Base-by-base conservation (phyloP, 2,113 vertebrate genomes). In the Petaurus breviceps region DNA sequence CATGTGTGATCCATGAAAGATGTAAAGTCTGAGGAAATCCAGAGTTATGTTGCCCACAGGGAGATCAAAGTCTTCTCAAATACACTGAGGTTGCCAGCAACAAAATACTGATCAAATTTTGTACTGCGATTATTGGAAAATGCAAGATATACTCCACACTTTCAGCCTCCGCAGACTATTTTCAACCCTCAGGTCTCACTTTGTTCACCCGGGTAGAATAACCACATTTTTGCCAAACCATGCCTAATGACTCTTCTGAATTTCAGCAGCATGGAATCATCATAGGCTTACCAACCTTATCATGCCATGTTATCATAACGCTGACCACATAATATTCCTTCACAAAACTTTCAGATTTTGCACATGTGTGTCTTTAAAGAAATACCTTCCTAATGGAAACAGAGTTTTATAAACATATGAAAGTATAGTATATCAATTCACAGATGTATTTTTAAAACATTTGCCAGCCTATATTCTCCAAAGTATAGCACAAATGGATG, bases 231-330 rank as follows among this genome's bases (percentile, higher is more conserved):
- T 95, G 37, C 16, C 77, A 94, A 94, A 92, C 91, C 4, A 0
- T 89, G 11, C 22, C 16, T 93, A 93, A 94, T 94, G 26, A 89
- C 46, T 46, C n/a, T 92, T 9, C 51, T 25, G 16, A 12, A 94
- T 93, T 96, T 96, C 51, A 97, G 61, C 28, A 97, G 31, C 47
- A 90, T 92, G 31, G 14, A 92, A 51, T 95, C 47, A 93, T 93
- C 49, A 57, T 23, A 92, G 91, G 37, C 51, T 92, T 93, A 84
- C 91, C 90, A 37, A 94, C 94, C 1, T 1, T 94, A 37, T 96
- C 91, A 90, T 93, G 2, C 1, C 52, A 90, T 19, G 3, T 89
- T 90, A 92, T 89, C 55, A 94, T 90, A 7, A n/a, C 90, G 19
- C 24, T 94, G 92, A 49, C 77, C 93, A 68, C 47, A 26, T 61